Base-by-base conservation (phyloP, 2,888 invertebrate genomes). In the Drosophila mayaguana region DNA sequence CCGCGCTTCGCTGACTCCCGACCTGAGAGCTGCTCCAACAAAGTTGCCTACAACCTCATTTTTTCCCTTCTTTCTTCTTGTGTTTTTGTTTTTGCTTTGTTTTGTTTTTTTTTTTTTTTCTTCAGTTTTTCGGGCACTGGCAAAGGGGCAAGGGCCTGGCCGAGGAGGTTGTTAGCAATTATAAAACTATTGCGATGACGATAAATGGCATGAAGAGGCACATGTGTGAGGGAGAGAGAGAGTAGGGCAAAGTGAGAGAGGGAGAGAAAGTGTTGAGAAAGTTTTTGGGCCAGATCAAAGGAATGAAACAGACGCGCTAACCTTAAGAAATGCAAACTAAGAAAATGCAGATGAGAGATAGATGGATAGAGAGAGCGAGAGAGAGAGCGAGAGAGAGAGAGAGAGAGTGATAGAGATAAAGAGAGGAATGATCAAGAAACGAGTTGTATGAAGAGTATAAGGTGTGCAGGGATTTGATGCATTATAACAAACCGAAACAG, bases 31-130 rank as follows among this genome's bases (percentile, higher is more conserved):
- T 59, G 40, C 61, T 51, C 12, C 64, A 79, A 69, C 63, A 76
- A 55, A 68, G 65, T 78, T 72, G 79, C 76, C 51, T 72, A 72
- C 72, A 75, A 79, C 57, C 75, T 78, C 65, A 78, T 75, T 78
- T 78, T 48, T 16, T 14, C n/a, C n/a, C 48, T 32, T 12, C 48
- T 12, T 32, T 28, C 48, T 48, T 48, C 11, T 36, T 36, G 4
- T 22, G 25, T 78, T 78, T 48, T 36, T 14, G 14, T 14, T 46
- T 46, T 25, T 25, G 14, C 5, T 46, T 46, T 25, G 3, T 4
- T 4, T 34, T 34, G 11, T 34, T 36, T 36, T 1, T 14, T 36
- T 11, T 48, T n/a, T 3, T 25, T 46, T n/a, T 46, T 7, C 28
- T 48, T 48, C 20, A 3, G 11, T 18, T 32, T 48, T 36, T 53